Evolutionary conservation across 2,888 invertebrate genomes (phyloP), one percentile per base, ranked within the genome.

Genomic region (Eilema depressum): DNA sequence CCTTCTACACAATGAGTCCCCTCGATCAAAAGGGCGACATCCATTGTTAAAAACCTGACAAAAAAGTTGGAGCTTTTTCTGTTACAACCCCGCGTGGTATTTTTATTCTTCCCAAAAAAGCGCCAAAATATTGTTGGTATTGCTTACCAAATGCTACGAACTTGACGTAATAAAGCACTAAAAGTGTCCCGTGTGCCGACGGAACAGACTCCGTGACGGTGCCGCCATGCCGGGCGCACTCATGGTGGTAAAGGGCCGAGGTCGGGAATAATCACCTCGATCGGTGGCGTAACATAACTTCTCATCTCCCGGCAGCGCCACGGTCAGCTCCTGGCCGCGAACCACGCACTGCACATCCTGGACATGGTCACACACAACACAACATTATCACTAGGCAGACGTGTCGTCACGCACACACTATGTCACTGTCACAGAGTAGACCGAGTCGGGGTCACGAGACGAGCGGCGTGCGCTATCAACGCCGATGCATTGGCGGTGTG

Each of bases 181-280:
- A 76, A 77, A 79, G 72, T 62, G 63, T 66, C 56, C 71, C 66
- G 77, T 73, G 81, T 76, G 68, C 70, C 76, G 80, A 70, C 78
- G 78, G 70, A 81, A 81, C 81, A 85, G 87, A 86, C 86, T 88
- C 85, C 86, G 84, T 84, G 84, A 79, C 89, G 87, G 85, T 87
- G 86, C 88, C 87, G 88, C 89, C 90, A 84, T 88, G 88, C 89
- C 86, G 88, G 91, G 91, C 88, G 91, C 89, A 89, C 89, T 90
- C 90, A 88, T 90, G 90, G 91, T 88, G 89, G 86, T 90, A 91
- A 90, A 89, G 89, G 87, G 82, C 90, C 92, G 90, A 91, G 89
- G 88, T 88, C 90, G 90, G 91, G 93, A 75, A 94, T 95, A 95
- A 92, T 95, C 95, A 95, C 95, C 95, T 95, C 95, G 93, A 89